Percentiles rank a stretch among this genome's conserved stretches.
These are phyloP conservation scores for Denticeps clupeoides DNA, from an alignment of 2,797 vertebrate genomes.

Conservation along the genomic window DNA sequence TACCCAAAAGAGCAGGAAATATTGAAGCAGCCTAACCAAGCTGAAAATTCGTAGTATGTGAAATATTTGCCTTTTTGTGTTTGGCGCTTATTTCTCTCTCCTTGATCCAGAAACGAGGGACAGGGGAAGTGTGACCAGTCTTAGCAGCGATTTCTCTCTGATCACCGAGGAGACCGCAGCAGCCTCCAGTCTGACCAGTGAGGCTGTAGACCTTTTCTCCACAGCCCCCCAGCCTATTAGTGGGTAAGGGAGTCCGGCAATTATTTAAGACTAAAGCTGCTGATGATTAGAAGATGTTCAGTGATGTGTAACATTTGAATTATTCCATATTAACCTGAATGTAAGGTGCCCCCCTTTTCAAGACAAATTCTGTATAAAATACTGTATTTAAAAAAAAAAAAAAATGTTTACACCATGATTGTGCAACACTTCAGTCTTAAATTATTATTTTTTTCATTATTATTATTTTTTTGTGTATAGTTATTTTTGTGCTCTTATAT, in stretches of 20 bases:
- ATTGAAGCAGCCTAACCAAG: too few species aligned
- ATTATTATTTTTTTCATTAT: background rate
- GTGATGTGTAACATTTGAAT: too few species aligned
- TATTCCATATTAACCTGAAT: too few species aligned
- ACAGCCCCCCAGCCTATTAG: slow-evolving; percentile 57
- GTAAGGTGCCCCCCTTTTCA: too few species aligned
- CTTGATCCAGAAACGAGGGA: slow-evolving; percentile 67
- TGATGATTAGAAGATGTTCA: too few species aligned
- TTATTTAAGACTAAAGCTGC: too few species aligned
- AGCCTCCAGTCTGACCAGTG: slow-evolving; percentile 66
- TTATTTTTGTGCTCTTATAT: background rate
- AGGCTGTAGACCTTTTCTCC: slow-evolving; percentile 68
- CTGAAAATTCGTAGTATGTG: too few species aligned
- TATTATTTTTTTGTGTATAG: background rate
- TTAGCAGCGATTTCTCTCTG: slow-evolving; percentile 91
- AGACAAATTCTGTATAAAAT: too few species aligned
- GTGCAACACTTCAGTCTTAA: background rate
- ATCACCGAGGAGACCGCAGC: slow-evolving; percentile 76
- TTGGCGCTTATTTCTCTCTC: background rate
- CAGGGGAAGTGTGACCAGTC: slow-evolving; percentile 84
- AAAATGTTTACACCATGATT: too few species aligned
- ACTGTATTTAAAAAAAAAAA: too few species aligned
- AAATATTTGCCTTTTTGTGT: too few species aligned
- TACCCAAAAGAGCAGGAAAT: too few species aligned
- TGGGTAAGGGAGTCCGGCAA: slow-evolving; percentile 50